Evolutionary conservation across 2,797 vertebrate genomes (phyloP).

Genomic region (Rhabdophis nuchalis): DNA sequence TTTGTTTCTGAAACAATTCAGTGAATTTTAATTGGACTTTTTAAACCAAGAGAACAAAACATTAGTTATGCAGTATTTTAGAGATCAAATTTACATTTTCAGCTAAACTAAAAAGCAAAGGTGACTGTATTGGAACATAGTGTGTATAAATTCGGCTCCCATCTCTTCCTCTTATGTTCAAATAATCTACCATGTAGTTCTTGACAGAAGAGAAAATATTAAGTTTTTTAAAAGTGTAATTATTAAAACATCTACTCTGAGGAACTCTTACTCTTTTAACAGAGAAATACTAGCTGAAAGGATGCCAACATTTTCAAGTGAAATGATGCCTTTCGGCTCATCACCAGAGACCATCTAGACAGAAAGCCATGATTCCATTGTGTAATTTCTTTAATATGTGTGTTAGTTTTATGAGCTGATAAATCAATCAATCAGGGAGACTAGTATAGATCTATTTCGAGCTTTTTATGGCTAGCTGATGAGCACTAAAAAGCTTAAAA

Average conservation of each 20-base stretch:
- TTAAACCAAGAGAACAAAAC: constrained; percentile 48
- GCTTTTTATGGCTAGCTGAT: no score
- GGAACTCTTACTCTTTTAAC: not conserved
- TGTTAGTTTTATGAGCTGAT: no score
- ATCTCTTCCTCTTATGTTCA: not conserved
- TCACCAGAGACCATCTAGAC: no score
- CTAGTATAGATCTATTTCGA: no score
- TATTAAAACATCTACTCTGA: not conserved
- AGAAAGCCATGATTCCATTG: no score
- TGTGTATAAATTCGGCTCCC: constrained; percentile 1
- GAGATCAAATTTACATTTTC: constrained; percentile 19
- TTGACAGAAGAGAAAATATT: not conserved
- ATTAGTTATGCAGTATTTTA: constrained; percentile 22
- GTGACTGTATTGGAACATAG: constrained; percentile 37
- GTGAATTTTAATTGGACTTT: constrained; percentile 50
- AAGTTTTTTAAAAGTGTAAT: not conserved
- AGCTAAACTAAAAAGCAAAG: constrained; percentile 36
- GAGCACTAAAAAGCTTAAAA: no score
- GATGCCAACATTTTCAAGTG: not conserved
- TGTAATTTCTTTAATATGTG: no score
- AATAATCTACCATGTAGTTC: not conserved
- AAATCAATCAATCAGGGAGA: no score
- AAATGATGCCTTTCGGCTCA: no score
- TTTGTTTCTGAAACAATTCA: not conserved
- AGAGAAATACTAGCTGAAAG: not conserved